phyloP scores from a whole-genome alignment of 2,888 invertebrate genomes.

The Metellina segmentata region DNA sequence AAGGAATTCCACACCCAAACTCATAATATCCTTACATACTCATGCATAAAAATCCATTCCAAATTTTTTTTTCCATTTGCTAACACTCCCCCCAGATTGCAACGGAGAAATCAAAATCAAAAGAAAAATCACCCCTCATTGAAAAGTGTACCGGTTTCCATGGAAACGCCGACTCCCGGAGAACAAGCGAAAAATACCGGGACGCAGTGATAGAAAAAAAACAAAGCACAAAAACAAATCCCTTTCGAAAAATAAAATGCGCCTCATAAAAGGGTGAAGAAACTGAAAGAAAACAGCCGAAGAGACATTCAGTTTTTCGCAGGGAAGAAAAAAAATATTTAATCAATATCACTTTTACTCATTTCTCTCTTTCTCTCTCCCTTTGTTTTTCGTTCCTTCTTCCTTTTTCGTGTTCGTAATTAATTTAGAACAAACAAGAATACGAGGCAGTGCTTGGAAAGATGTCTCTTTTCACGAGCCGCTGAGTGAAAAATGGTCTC shows the following conservation, averaged over 20 bases:
- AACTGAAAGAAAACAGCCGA: neutral
- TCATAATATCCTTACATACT: neutral
- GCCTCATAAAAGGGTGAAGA: neutral
- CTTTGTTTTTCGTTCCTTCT: slow-evolving; percentile 1
- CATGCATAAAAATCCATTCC: neutral
- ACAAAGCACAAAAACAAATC: neutral
- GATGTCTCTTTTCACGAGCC: slow-evolving; percentile 16
- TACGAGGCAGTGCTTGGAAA: slow-evolving; percentile 15
- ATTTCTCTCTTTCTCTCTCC: too few species aligned
- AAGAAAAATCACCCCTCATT: slow-evolving; percentile 29
- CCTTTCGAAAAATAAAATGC: neutral
- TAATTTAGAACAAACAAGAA: slow-evolving; percentile 69
- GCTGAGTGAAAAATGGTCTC: neutral
- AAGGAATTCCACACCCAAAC: neutral
- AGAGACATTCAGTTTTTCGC: slow-evolving; percentile 16
- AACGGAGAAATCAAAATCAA: slow-evolving; percentile 5
- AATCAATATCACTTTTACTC: slow-evolving; percentile 65
- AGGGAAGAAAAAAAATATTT: slow-evolving; percentile 20
- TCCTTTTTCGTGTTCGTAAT: slow-evolving; percentile 45
- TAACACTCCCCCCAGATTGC: neutral
- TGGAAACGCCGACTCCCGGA: slow-evolving; percentile 29
- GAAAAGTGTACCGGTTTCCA: slow-evolving; percentile 24
- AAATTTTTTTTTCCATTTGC: too few species aligned
- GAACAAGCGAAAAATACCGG: neutral
- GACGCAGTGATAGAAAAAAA: slow-evolving; percentile 1